Conservation (phyloP, 2,888 invertebrate genomes). For the Apamea epomidion region DNA sequence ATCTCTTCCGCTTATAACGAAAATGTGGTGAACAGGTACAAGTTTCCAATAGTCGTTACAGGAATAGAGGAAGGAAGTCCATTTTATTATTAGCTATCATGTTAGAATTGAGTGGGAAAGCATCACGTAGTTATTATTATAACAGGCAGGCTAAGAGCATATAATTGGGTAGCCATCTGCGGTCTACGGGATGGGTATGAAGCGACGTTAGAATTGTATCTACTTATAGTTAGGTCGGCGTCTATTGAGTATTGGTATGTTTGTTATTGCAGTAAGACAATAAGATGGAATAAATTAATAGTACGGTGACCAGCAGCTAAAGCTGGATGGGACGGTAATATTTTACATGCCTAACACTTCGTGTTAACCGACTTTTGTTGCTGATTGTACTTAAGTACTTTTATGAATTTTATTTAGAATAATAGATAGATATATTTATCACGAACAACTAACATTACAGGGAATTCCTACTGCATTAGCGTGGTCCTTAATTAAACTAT, state of each 20-base stretch:
- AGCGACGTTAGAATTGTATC: not conserved
- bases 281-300: not conserved
- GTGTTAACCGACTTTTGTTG: not conserved
- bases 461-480: too few relatives aligned
- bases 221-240: not conserved
- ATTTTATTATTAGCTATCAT: conserved; percentile 25
- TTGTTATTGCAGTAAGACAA: conserved; percentile 2
- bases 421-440: too few relatives aligned
- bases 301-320: not conserved
- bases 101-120: conserved; percentile 19
- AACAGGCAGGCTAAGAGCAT: not conserved
- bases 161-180: conserved; percentile 42
- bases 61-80: conserved; percentile 14
- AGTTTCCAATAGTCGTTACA: conserved; percentile 29
- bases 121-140: conserved; percentile 38
- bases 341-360: not conserved
- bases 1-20: not conserved
- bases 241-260: not conserved
- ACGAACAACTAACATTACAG: too few relatives aligned
- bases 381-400: not conserved
- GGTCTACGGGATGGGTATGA: conserved; percentile 4
- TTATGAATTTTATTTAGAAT: too few relatives aligned
- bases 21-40: conserved; percentile 36
- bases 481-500: too few relatives aligned
- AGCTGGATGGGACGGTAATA: not conserved